phyloP scores from a whole-genome alignment of 2,888 invertebrate species.

The Embidobia sp. region DNA sequence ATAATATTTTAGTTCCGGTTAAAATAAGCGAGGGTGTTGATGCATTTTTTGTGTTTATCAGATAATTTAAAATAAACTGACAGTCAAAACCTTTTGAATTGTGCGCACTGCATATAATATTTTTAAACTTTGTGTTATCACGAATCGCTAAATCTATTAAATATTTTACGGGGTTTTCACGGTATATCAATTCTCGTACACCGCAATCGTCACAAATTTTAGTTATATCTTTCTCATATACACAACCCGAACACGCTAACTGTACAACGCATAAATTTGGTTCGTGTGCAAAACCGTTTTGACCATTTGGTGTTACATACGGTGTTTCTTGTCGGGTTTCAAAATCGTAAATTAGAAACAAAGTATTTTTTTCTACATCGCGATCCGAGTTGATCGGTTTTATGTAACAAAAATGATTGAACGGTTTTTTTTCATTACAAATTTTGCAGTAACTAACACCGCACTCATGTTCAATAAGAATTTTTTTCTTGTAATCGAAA shows the following conservation, averaged over 20 bases:
- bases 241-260: neutral
- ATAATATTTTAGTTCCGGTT: constrained; percentile 1
- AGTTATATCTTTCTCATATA: neutral
- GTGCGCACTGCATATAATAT: constrained; percentile 14
- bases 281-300: neutral
- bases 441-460: too few relatives aligned
- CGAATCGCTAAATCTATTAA: constrained; percentile 6
- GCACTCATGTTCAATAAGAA: neutral
- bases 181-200: neutral
- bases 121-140: neutral
- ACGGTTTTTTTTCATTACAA: neutral
- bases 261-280: constrained; percentile 1
- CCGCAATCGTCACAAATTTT: neutral
- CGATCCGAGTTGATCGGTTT: neutral
- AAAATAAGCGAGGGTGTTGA: neutral
- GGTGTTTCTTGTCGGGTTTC: neutral
- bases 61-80: neutral
- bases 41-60: neutral
- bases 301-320: too few relatives aligned
- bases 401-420: constrained; percentile 7
- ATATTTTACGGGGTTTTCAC: neutral
- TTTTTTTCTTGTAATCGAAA: neutral
- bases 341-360: constrained; percentile 8
- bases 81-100: neutral
- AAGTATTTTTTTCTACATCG: neutral